phyloP scores from a whole-genome alignment of 2,797 vertebrate species.

The Mus minutoides region DNA sequence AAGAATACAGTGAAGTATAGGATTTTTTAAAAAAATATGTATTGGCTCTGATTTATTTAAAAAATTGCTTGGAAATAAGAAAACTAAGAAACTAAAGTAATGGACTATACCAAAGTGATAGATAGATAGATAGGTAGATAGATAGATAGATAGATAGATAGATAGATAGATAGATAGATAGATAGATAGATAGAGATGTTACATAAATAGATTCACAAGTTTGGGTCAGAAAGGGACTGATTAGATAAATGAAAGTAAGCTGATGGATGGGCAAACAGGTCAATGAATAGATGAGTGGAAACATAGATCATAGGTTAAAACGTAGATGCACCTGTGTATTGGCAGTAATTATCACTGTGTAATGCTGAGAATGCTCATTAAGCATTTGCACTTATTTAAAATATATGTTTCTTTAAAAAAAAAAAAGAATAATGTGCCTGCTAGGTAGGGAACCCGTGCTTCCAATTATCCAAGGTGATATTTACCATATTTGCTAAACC shows the following conservation, averaged over 20 bases:
- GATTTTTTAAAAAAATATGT: neutral
- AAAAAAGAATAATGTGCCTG: neutral
- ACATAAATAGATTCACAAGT: neutral
- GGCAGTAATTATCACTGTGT: neutral
- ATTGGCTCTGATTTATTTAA: neutral
- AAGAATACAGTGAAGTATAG: neutral
- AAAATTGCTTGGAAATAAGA: neutral
- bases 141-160: too few species aligned
- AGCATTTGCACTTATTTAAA: neutral
- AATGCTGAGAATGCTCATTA: neutral
- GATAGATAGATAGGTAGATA: too few species aligned
- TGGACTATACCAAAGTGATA: neutral
- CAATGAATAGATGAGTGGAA: neutral
- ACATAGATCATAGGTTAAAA: neutral
- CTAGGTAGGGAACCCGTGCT: neutral
- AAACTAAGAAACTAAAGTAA: neutral
- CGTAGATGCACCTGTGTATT: neutral
- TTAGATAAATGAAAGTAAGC: neutral
- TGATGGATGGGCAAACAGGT: neutral
- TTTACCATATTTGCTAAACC: neutral
- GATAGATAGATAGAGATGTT: too few species aligned
- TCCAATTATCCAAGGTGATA: conserved; percentile 11
- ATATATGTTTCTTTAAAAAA: neutral
- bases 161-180: too few species aligned
- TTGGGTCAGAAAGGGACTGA: neutral